A percentile compares a stretch with the other conserved stretches of the same genome.
These are phyloP conservation scores for Crepidodera aurea DNA, from an alignment of 2,888 invertebrate genomes.

Conservation along the genomic window DNA sequence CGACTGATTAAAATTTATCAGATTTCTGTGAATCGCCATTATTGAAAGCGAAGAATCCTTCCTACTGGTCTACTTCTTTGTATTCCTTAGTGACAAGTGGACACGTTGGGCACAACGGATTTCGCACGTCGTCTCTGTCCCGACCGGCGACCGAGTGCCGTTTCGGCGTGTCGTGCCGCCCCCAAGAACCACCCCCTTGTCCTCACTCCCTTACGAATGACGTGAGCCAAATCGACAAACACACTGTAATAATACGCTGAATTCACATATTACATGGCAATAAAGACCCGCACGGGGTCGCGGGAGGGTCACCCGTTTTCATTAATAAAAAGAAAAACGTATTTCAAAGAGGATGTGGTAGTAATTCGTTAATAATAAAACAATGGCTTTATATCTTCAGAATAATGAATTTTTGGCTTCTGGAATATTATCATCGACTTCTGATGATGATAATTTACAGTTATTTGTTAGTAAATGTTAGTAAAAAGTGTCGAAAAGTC, in stretches of 20 bases:
- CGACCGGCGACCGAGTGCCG: slow-evolving; percentile 24
- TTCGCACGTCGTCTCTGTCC: slow-evolving; percentile 38
- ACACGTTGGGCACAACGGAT: slow-evolving; percentile 50
- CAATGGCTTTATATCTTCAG: no score
- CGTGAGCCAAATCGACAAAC: slow-evolving; percentile 48
- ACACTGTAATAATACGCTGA: slow-evolving; percentile 53
- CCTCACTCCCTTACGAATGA: slow-evolving; percentile 34
- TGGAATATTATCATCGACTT: no score
- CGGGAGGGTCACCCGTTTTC: not conserved
- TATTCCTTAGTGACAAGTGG: slow-evolving; percentile 52
- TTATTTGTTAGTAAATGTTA: no score
- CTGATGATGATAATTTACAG: no score
- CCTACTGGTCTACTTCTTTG: slow-evolving; percentile 30
- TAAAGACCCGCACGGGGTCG: not conserved
- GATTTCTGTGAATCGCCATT: no score
- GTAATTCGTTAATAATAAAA: no score
- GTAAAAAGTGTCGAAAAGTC: no score
- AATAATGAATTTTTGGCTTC: no score
- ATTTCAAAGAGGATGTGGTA: no score
- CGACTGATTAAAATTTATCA: no score
- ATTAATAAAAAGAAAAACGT: no score
- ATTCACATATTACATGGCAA: slow-evolving; percentile 51
- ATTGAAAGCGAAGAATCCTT: no score
- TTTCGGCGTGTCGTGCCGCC: slow-evolving; percentile 23
- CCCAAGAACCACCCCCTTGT: slow-evolving; percentile 11